A percentile compares a stretch with the other conserved stretches of the same genome.
These are phyloP conservation scores for Cheilosia urbana DNA, from an alignment of 2,888 invertebrate genomes.

Conservation along the genomic window DNA sequence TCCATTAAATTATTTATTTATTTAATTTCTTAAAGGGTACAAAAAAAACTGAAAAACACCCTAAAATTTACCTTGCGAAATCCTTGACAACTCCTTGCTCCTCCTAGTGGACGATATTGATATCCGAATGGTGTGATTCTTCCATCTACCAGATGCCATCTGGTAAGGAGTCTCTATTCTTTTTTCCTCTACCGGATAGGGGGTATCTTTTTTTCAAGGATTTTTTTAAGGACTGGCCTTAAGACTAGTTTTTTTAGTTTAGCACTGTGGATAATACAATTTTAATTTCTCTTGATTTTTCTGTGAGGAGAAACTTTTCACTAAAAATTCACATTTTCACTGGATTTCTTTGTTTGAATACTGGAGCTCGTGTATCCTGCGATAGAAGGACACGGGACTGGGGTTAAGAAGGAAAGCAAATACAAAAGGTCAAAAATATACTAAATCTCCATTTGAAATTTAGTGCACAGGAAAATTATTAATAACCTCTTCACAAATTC, in stretches of 20 bases:
- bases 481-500: conserved; percentile 42
- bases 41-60: neutral
- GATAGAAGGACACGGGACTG: neutral
- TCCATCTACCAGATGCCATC: conserved; percentile 64
- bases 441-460: neutral
- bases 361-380: conserved; percentile 28
- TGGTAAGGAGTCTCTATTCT: conserved; percentile 33
- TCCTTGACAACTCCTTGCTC: conserved; percentile 52
- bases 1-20: conserved; percentile 50
- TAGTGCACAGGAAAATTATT: conserved; percentile 45
- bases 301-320: neutral
- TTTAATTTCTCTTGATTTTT: neutral
- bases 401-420: neutral
- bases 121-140: conserved; percentile 51
- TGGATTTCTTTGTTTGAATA: conserved; percentile 48
- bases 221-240: conserved; percentile 17
- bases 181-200: neutral
- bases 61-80: conserved; percentile 41
- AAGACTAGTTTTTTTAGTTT: conserved; percentile 43
- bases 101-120: conserved; percentile 23
- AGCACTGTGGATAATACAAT: neutral
- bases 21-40: conserved; percentile 22
- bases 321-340: conserved; percentile 43
- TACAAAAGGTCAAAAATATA: neutral
- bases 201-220: conserved; percentile 39